These are phyloP conservation scores for Cheilosia variabilis DNA, from an alignment of 2,888 invertebrate genomes.

Conservation along the genomic window DNA sequence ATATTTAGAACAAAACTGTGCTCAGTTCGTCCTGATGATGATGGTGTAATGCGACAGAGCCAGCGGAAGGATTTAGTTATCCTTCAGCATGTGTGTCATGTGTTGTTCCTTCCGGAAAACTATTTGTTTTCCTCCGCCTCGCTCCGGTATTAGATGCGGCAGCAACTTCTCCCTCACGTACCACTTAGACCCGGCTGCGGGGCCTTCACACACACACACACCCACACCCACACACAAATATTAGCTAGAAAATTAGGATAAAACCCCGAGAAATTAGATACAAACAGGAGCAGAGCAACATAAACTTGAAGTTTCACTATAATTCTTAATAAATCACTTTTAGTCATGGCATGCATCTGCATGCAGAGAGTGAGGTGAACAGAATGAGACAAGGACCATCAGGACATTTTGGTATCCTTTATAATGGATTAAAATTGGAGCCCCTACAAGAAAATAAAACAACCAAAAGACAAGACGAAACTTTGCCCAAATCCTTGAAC, in stretches of 20 bases:
- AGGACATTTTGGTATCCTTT: constrained; percentile 63
- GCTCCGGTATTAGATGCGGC: constrained; percentile 21
- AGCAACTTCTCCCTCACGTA: constrained; percentile 40
- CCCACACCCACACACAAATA: constrained; percentile 16
- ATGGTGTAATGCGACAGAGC: constrained; percentile 62
- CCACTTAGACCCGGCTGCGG: constrained; percentile 1
- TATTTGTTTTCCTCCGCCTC: constrained; percentile 45
- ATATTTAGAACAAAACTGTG: constrained; percentile 68
- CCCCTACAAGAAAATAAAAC: constrained; percentile 36
- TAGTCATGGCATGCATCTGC: constrained; percentile 38
- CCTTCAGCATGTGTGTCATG: constrained; percentile 57
- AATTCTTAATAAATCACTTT: constrained; percentile 74
- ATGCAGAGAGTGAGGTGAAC: neutral
- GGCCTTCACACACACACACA: neutral
- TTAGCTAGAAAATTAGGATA: constrained; percentile 68
- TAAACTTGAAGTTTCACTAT: constrained; percentile 70
- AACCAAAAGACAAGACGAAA: constrained; percentile 33
- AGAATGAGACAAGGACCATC: constrained; percentile 17
- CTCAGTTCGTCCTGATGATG: neutral
- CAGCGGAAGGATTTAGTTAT: constrained; percentile 51
- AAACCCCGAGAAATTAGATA: constrained; percentile 69
- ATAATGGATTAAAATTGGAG: constrained; percentile 71
- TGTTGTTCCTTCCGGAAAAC: constrained; percentile 61
- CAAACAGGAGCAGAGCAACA: constrained; percentile 62
- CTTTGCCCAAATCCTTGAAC: constrained; percentile 66